Base-by-base conservation (phyloP, 2,888 invertebrate genomes). In the Euzophera pinguis region DNA sequence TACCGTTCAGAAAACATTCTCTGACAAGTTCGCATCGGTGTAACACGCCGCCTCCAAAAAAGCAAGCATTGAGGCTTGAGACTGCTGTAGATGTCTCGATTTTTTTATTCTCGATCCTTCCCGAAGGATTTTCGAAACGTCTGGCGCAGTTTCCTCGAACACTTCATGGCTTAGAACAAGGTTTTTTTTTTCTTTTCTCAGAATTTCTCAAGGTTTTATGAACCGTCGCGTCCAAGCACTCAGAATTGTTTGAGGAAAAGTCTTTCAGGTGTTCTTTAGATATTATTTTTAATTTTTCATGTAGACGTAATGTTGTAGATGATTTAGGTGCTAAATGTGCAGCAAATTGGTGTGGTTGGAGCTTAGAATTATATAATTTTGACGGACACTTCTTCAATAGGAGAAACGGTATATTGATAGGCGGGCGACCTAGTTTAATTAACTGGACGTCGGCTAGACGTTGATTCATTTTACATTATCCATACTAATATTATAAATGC, bases 21-120 rank as follows among this genome's bases (percentile, higher is more conserved):
- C 8, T 41, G 45, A 41, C 27, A 57, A 60, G 8, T 43, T 27
- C 64, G 53, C 27, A 59, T 53, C 76, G 64, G 81, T 88, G 82
- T 85, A 60, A 81, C 41, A 62, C 35, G 14, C 57, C 52, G 50
- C 62, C 64, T 59, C 66, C 71, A 69, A 70, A 79, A 76, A 78
- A 73, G 76, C 74, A 79, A 80, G 73, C 71, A 74, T 75, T 71
- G 73, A 73, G 78, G 81, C 89, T 87, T 84, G 84, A 87, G 86
- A 88, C 90, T 74, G 69, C 78, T 83, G 78, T 81, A 86, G 89
- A 88, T 85, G 89, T 89, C 89, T 87, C 85, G 87, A 87, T 86
- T 84, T 81, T 84, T 87, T 89, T 84, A 78, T 80, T 89, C 85
- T 86, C 82, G 81, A 89, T 88, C 81, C 86, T 83, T 82, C 73